Evolutionary conservation across 1,140 invertebrate species (phyloP).

Genomic region (Listronotus oregonensis): DNA sequence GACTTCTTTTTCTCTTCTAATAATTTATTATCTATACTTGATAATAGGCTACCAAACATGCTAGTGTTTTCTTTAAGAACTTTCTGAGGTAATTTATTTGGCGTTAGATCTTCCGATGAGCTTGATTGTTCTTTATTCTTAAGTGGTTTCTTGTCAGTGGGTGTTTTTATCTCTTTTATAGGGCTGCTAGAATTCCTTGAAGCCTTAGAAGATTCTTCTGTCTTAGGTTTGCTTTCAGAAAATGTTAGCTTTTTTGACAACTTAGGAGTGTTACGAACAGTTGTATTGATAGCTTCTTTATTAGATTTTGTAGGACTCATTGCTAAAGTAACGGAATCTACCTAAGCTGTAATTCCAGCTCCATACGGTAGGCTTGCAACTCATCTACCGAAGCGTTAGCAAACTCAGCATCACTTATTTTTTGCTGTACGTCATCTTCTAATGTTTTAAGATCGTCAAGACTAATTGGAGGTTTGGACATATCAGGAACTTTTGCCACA

Average conservation of each 20-base stretch:
- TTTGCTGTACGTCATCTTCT: constrained; percentile 41
- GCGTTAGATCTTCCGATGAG: not conserved
- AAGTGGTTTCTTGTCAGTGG: constrained; percentile 5
- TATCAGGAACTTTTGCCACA: constrained; percentile 33
- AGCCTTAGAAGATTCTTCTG: not conserved
- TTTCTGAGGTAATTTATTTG: constrained; percentile 23
- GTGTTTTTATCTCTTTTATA: constrained; percentile 16
- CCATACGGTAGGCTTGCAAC: constrained; percentile 36
- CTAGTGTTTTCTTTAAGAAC: constrained; percentile 42
- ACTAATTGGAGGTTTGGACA: constrained; percentile 47
- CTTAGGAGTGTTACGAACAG: constrained; percentile 30
- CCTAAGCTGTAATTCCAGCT: constrained; percentile 36
- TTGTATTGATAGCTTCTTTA: constrained; percentile 31
- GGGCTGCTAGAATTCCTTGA: not conserved
- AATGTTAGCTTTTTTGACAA: constrained; percentile 18
- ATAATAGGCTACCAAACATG: constrained; percentile 43
- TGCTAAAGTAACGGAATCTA: constrained; percentile 27
- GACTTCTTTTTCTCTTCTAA: constrained; percentile 31
- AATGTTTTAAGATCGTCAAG: constrained; percentile 44
- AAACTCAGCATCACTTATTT: constrained; percentile 30
- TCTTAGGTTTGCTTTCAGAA: not conserved
- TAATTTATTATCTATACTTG: constrained; percentile 47
- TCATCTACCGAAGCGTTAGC: constrained; percentile 35
- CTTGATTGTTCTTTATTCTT: constrained; percentile 9
- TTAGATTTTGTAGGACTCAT: constrained; percentile 19